Evolutionary conservation across 2,888 invertebrate genomes (phyloP).

Genomic region (Drosophila parthenogenetica): DNA sequence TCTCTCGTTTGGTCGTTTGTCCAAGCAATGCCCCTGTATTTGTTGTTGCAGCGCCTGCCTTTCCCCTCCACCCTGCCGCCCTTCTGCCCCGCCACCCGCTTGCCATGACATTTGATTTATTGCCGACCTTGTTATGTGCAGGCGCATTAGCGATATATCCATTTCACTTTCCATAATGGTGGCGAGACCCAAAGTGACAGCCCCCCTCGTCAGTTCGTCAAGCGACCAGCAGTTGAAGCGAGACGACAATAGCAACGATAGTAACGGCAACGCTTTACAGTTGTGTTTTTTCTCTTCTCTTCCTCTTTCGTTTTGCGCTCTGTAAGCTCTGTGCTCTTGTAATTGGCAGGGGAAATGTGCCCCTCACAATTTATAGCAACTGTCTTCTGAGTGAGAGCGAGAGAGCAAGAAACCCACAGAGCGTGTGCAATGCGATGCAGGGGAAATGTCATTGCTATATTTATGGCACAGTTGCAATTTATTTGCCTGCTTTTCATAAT

Average conservation of each 20-base stretch:
- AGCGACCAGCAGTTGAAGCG: conserved; percentile 58
- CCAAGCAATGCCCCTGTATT: conserved; percentile 47
- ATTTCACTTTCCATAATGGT: conserved; percentile 85
- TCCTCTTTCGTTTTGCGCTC: conserved; percentile 6
- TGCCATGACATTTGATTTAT: conserved; percentile 82
- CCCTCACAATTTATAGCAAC: conserved; percentile 72
- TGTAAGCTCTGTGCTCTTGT: conserved; percentile 51
- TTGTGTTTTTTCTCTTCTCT: conserved; percentile 12
- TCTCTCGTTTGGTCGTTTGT: conserved; percentile 12
- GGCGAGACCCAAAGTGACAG: conserved; percentile 69
- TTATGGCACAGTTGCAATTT: conserved; percentile 34
- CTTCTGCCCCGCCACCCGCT: conserved; percentile 21
- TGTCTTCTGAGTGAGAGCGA: conserved; percentile 21
- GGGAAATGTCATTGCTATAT: conserved; percentile 54
- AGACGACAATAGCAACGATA: conserved; percentile 49
- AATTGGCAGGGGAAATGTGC: conserved; percentile 64
- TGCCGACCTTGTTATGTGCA: conserved; percentile 85
- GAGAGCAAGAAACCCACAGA: conserved; percentile 27
- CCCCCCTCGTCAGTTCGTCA: conserved; percentile 59
- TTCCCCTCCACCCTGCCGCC: conserved; percentile 36
- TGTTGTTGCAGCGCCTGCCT: conserved; percentile 10
- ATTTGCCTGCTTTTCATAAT: conserved; percentile 66
- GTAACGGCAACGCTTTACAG: conserved; percentile 22
- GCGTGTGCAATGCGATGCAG: conserved; percentile 56
- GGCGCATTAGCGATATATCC: conserved; percentile 84